Evolutionary conservation across 2,888 invertebrate genomes (phyloP), one percentile per base, ranked within the genome.

Genomic region (Nymphalis c-album): DNA sequence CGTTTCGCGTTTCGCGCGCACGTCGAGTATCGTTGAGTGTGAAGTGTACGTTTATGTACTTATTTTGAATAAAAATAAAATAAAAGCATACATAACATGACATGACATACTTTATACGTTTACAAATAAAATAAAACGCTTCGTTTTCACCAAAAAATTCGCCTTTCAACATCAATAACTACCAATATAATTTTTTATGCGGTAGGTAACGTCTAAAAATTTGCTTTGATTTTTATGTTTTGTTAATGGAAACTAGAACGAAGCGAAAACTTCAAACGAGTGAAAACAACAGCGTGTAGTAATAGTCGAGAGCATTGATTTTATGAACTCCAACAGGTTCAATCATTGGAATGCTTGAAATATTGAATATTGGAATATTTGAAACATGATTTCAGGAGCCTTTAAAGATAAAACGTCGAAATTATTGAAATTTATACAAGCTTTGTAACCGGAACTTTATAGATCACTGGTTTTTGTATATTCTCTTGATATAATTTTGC

Each of bases 181-280:
- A 55, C 53, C 53, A 53, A 53, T 31, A 55, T 55, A 55, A 55
- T 55, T 55, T 22, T 26, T 55, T 31, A 22, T 55, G 7, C 26
- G 16, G 60, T 65, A 20, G 60, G 45, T 35, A 65, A 47, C 51
- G 65, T 60, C 53, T n/a, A 53, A 65, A 59, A 65, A 31, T 59
- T 45, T 47, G 65, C 65, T 60, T 60, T 65, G 60, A 60, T 60
- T 60, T 65, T 53, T 65, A 65, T 53, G 60, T 65, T 60, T 65
- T 60, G 50, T 65, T 65, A 51, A 53, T 31, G 60, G 60, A 62
- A 62, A 18, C 61, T 48, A 67, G 66, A 62, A 67, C 66, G 53
- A 64, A 68, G 64, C 60, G 55, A 64, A 61, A 68, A 48, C 68
- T 64, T 64, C 60, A 64, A 63, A 68, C 60, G 60, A 68, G 60